Evolutionary conservation across 2,797 vertebrate species (phyloP).

Genomic region (Carapus acus): DNA sequence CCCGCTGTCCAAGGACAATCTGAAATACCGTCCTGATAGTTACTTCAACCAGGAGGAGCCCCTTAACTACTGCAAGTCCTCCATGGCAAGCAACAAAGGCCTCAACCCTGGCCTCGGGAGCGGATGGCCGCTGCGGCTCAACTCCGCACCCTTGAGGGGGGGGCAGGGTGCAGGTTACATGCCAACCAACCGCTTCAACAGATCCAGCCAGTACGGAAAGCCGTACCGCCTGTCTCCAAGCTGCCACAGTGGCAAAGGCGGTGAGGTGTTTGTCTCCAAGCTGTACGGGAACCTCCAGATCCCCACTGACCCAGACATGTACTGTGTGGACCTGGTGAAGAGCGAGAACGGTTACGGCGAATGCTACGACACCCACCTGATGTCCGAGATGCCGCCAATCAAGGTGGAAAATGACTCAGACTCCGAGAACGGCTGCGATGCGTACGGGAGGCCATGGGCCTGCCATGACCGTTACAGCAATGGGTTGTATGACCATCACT

Average conservation of each 20-base stretch:
- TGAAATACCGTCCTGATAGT: conserved; percentile 69
- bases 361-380: conserved; percentile 66
- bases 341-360: conserved; percentile 69
- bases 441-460: conserved; percentile 72
- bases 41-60: conserved; percentile 71
- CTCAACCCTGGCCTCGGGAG: conserved; percentile 55
- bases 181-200: conserved; percentile 64
- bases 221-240: conserved; percentile 71
- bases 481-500: conserved; percentile 59
- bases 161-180: conserved; percentile 60
- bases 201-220: conserved; percentile 69
- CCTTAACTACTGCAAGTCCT: conserved; percentile 72
- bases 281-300: conserved; percentile 67
- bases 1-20: conserved; percentile 72
- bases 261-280: conserved; percentile 69
- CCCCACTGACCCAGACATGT: conserved; percentile 64
- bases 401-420: conserved; percentile 88
- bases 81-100: conserved; percentile 68
- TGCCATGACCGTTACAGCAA: conserved; percentile 66
- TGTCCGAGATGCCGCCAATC: conserved; percentile 76
- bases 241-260: conserved; percentile 68
- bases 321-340: conserved; percentile 72
- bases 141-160: conserved; percentile 52
- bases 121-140: conserved; percentile 66
- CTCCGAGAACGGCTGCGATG: conserved; percentile 76